phyloP scores from a whole-genome alignment of 2,888 invertebrate species.

The Morpho achilles region DNA sequence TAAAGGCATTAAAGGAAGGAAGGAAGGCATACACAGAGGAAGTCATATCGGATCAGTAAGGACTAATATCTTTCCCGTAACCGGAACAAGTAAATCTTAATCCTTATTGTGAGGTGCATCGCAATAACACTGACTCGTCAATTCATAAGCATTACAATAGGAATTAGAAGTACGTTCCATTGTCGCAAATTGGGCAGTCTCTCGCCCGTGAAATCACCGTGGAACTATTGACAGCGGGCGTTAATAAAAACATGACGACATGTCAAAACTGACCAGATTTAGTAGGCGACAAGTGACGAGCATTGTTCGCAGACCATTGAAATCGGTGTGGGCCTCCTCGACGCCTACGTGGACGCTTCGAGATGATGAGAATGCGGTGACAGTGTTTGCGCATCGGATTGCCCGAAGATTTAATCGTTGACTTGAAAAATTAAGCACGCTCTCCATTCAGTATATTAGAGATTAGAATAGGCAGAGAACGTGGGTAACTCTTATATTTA shows the following conservation, averaged over 20 bases:
- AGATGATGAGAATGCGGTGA: slow-evolving; percentile 43
- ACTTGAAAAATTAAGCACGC: slow-evolving; percentile 59
- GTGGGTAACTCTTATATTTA: no score
- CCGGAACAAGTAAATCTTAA: slow-evolving; percentile 71
- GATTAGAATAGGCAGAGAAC: not conserved
- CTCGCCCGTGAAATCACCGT: slow-evolving; percentile 60
- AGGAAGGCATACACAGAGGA: slow-evolving; percentile 23
- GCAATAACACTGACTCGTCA: slow-evolving; percentile 66
- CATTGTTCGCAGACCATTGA: slow-evolving; percentile 63
- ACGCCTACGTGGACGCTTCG: slow-evolving; percentile 56
- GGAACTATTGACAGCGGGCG: slow-evolving; percentile 62
- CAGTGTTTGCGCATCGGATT: slow-evolving; percentile 69
- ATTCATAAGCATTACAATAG: slow-evolving; percentile 61
- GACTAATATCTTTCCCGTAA: slow-evolving; percentile 50
- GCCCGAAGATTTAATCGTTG: slow-evolving; percentile 58
- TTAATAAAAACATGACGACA: slow-evolving; percentile 76
- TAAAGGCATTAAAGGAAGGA: not conserved
- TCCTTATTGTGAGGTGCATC: slow-evolving; percentile 57
- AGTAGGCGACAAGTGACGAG: slow-evolving; percentile 69
- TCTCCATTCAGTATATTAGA: slow-evolving; percentile 46
- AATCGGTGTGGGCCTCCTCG: slow-evolving; percentile 69
- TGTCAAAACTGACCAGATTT: slow-evolving; percentile 77
- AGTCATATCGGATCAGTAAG: slow-evolving; percentile 43
- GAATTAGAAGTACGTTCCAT: slow-evolving; percentile 70
- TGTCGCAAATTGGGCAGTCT: slow-evolving; percentile 71